Conservation (phyloP, 2,797 vertebrate species). For the Nannoperca obscura region DNA sequence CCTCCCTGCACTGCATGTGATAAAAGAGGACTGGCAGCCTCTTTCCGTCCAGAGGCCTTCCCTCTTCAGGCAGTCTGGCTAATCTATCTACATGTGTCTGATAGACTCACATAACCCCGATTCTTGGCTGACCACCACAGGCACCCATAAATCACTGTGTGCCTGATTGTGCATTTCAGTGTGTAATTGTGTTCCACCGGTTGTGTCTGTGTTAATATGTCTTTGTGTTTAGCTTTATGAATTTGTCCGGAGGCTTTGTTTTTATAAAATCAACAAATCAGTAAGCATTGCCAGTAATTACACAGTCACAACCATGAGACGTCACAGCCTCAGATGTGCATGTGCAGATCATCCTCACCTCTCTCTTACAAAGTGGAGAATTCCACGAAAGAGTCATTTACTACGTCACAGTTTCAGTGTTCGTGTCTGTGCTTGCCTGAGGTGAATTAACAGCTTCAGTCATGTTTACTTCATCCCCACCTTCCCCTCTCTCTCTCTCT, state of each 20-base stretch:
- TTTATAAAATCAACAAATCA: constrained; percentile 23
- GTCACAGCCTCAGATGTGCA: constrained; percentile 20
- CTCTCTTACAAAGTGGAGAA: constrained; percentile 35
- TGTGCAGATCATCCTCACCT: constrained; percentile 31
- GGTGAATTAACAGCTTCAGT: constrained; percentile 58
- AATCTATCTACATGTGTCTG: constrained; percentile 33
- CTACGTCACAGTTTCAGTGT: constrained; percentile 81
- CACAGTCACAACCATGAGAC: constrained; percentile 18
- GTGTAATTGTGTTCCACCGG: background rate
- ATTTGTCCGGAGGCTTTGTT: constrained; percentile 26
- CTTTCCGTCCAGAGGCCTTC: constrained; percentile 18
- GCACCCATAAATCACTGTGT: constrained; percentile 28
- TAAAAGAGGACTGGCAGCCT: constrained; percentile 61
- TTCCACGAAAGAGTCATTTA: constrained; percentile 34
- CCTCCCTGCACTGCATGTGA: constrained; percentile 31
- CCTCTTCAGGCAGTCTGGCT: constrained; percentile 37
- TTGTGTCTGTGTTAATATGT: constrained; percentile 6
- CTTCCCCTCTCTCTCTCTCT: constrained; percentile 33
- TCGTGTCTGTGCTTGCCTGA: constrained; percentile 81
- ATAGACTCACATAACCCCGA: constrained; percentile 35
- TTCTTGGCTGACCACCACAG: constrained; percentile 38
- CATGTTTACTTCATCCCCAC: constrained; percentile 19
- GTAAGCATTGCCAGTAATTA: constrained; percentile 5
- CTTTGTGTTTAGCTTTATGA: constrained; percentile 14
- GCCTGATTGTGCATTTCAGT: constrained; percentile 22